Percentiles rank a stretch among this genome's conserved stretches.
These are phyloP conservation scores for Chanos chanos DNA, from an alignment of 2,797 vertebrate species.

Conservation along the genomic window DNA sequence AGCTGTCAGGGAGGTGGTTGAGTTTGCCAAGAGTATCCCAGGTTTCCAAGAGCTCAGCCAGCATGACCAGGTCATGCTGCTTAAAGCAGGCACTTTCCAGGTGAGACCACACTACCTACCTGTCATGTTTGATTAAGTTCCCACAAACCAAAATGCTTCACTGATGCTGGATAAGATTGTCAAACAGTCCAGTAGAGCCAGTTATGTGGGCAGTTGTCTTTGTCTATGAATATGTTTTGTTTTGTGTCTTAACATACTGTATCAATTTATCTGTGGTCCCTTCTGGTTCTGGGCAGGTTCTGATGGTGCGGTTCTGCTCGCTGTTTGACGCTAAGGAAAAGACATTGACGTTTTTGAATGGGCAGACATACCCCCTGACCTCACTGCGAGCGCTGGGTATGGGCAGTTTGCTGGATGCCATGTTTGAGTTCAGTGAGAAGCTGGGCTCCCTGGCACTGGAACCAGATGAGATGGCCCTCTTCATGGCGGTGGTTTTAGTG, in stretches of 20 bases:
- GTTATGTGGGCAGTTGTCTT: no score
- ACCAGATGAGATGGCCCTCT: slow-evolving; percentile 78
- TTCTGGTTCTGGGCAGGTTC: slow-evolving; percentile 56
- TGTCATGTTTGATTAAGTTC: no score
- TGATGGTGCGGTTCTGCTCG: slow-evolving; percentile 79
- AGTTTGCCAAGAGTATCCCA: slow-evolving; percentile 79
- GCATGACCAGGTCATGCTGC: slow-evolving; percentile 78
- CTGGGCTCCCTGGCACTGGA: slow-evolving; percentile 70
- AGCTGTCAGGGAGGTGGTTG: slow-evolving; percentile 78
- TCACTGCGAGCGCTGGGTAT: slow-evolving; percentile 73
- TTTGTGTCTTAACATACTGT: no score
- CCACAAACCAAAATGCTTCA: no score
- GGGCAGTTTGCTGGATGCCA: slow-evolving; percentile 70
- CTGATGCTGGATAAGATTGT: no score
- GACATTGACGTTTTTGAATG: slow-evolving; percentile 73
- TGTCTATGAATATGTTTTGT: no score
- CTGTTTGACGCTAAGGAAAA: slow-evolving; percentile 73
- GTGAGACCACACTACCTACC: no score
- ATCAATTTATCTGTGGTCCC: not conserved
- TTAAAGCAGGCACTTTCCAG: slow-evolving; percentile 81
- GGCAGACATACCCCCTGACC: slow-evolving; percentile 71
- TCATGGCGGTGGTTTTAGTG: slow-evolving; percentile 78
- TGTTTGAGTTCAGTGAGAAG: slow-evolving; percentile 83
- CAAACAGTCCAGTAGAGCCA: no score
- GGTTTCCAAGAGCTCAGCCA: slow-evolving; percentile 76